Evolutionary conservation across 1,140 invertebrate genomes (phyloP), one percentile per base, ranked within the genome.

Genomic region (Drosophila bifasciata): DNA sequence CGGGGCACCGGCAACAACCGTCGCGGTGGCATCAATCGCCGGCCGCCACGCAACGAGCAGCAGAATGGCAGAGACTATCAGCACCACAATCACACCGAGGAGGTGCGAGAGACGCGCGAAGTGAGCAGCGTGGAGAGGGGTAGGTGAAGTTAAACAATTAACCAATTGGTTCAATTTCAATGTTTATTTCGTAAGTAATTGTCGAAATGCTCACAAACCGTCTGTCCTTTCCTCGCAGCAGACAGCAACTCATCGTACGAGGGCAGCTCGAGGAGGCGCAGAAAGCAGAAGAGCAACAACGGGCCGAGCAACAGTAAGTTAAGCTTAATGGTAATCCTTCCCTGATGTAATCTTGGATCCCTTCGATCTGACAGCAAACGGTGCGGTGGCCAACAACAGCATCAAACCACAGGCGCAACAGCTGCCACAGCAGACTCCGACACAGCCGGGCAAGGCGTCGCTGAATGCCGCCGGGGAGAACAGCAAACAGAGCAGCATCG

Each of bases 231-330:
- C 25, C 25, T 51, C 53, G 32, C 60, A 91, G 90, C 90, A 63
- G 90, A 91, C 73, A 91, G 90, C 67, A 88, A 86, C 76, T 91
- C 90, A 32, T 91, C 90, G 46, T 91, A 85, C 49, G 90, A 91
- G 59, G 90, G 89, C 48, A 91, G 84, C 76, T 83, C 83, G 43
- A 62, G 90, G 64, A 86, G 90, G 71, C 90, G 90, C 53, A 76
- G 90, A 81, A 70, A 81, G 74, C 90, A 91, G 69, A 91, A 90
- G 72, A 89, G 83, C 76, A 88, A 79, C 79, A 91, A 89, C 68
- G 84, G 70, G 23, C 70, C 79, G 17, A 88, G 68, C 71, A 91
- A 90, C 69, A 90, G 90, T 91, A 72, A 91, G 90, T 85, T 73
- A 28, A 61, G 15, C 40, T 3, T 39, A 7, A 41, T 21, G 19